phyloP scores from a whole-genome alignment of 2,888 invertebrate genomes.

The Agriopis marginaria region DNA sequence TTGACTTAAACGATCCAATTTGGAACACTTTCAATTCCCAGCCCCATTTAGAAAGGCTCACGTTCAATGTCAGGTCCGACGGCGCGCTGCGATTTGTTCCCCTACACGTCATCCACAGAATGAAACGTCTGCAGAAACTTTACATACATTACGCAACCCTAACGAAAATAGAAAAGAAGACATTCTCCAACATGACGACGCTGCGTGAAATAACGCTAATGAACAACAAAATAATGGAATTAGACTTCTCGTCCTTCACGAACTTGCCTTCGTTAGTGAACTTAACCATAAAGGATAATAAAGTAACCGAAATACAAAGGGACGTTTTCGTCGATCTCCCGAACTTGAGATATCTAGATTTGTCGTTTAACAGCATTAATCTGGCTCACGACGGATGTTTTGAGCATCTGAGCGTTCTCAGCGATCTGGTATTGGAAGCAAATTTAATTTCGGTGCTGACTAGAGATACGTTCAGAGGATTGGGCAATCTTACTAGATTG shows the following conservation, averaged over 20 bases:
- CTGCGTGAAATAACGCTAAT: slow-evolving; percentile 90
- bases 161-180: slow-evolving; percentile 89
- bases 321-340: slow-evolving; percentile 92
- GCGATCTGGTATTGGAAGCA: slow-evolving; percentile 92
- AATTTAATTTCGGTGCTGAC: slow-evolving; percentile 92
- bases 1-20: slow-evolving; percentile 89
- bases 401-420: slow-evolving; percentile 89
- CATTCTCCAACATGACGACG: slow-evolving; percentile 91
- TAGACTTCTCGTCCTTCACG: slow-evolving; percentile 91
- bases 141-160: slow-evolving; percentile 91
- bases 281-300: slow-evolving; percentile 92
- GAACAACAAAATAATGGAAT: slow-evolving; percentile 89
- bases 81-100: slow-evolving; percentile 91
- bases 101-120: slow-evolving; percentile 88
- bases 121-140: slow-evolving; percentile 89
- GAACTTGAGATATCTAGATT: slow-evolving; percentile 89
- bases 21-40: slow-evolving; percentile 92
- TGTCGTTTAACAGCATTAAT: slow-evolving; percentile 95
- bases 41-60: slow-evolving; percentile 88
- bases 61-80: slow-evolving; percentile 89
- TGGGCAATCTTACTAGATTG: slow-evolving; percentile 90
- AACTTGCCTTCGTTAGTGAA: slow-evolving; percentile 90
- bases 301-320: slow-evolving; percentile 90
- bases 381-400: slow-evolving; percentile 95
- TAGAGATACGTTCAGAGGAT: slow-evolving; percentile 91